Evolutionary conservation across 2,888 invertebrate species (phyloP), one percentile per base, ranked within the genome.

Genomic region (Watsonalla binaria): DNA sequence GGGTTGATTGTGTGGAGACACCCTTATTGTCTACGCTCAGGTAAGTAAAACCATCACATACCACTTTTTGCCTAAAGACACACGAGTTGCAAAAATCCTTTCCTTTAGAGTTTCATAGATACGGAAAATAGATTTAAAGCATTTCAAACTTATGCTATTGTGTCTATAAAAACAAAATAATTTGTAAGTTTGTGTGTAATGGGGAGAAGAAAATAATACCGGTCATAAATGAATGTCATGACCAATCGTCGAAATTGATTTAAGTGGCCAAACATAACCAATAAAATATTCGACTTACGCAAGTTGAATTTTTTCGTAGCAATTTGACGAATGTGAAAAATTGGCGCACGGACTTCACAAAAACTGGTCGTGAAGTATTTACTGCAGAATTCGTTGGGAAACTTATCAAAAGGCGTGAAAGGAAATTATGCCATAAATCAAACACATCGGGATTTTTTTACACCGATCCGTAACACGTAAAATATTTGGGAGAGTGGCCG

Each of bases 11-110:
- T 84, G 83, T 81, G 84, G 81, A 84, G 82, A 84, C 86, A 82
- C 80, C 76, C 81, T 82, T 84, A 86, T 86, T 88, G 87, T 89
- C 82, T 87, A 82, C 80, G 67, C 72, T 76, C 82, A 87, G 88
- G 89, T 86, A 84, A 85, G 80, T 84, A 84, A 83, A 83, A 83
- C 76, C 14, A 52, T 33, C 47, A 81, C 78, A 83, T 71, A 75
- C 70, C 75, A 78, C 81, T 84, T 79, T 80, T 78, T 80, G 80
- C 80, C 74, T 81, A 76, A 79, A 78, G 78, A 80, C 82, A 82
- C 76, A 77, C 76, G 82, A 85, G 83, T 86, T 85, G 82, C 76
- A 74, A 63, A 84, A 82, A 82, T 82, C 74, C 66, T 69, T 6
- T 14, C 42, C 11, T 2, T 42, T 42, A 1, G 2, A 42, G 42